These are phyloP conservation scores for Adrianichthys oophorus DNA, from an alignment of 2,797 vertebrate species.

Conservation along the genomic window DNA sequence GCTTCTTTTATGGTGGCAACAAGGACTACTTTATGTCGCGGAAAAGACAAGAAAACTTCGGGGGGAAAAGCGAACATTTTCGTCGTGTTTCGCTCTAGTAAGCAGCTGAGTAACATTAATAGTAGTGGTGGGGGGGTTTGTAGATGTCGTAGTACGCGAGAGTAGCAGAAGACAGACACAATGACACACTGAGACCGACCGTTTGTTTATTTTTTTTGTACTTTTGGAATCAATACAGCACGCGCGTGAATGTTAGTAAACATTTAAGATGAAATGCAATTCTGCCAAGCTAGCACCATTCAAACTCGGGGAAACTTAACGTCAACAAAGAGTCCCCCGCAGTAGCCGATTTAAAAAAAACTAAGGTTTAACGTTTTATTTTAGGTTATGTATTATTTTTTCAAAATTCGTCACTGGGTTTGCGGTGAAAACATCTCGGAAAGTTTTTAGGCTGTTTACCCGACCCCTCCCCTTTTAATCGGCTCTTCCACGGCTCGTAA, in stretches of 20 bases:
- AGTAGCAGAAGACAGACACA: conserved; percentile 43
- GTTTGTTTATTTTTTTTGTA: conserved; percentile 10
- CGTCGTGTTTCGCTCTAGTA: conserved; percentile 63
- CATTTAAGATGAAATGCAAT: conserved; percentile 50
- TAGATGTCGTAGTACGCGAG: conserved; percentile 73
- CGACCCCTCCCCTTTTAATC: conserved; percentile 50
- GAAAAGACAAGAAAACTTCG: conserved; percentile 16
- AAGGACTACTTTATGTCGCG: background rate
- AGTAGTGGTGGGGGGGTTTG: conserved; percentile 58
- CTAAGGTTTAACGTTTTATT: background rate
- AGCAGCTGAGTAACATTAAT: conserved; percentile 52
- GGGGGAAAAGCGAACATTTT: conserved; percentile 4
- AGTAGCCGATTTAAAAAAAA: background rate
- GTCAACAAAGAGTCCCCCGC: conserved; percentile 49
- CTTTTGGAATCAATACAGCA: conserved; percentile 7
- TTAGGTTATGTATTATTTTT: no score
- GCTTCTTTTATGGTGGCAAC: conserved; percentile 10
- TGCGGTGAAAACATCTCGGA: conserved; percentile 73
- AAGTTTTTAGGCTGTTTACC: conserved; percentile 78
- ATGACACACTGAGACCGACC: conserved; percentile 42
- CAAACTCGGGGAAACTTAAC: conserved; percentile 40
- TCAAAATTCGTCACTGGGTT: conserved; percentile 24
- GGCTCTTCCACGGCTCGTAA: conserved; percentile 45
- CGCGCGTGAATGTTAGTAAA: conserved; percentile 34
- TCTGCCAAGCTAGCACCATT: conserved; percentile 54